These are phyloP conservation scores for Callionymus lyra DNA, from an alignment of 2,113 vertebrate species.

Conservation along the genomic window DNA sequence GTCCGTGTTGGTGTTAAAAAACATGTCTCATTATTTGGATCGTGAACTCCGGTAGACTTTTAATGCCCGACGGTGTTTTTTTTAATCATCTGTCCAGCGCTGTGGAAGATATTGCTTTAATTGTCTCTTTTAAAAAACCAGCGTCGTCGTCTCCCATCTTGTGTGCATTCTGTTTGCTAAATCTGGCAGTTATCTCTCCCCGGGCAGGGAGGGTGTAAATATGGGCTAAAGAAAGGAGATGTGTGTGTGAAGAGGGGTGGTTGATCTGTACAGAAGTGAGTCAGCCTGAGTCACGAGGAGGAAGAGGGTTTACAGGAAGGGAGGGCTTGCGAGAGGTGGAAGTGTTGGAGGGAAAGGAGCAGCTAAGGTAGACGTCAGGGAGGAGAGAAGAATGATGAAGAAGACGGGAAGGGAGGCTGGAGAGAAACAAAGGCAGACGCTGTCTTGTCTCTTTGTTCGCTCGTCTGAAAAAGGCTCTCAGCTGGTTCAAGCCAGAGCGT, in stretches of 20 bases:
- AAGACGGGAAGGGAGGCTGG: slow-evolving; percentile 22
- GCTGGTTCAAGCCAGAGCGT: slow-evolving; percentile 42
- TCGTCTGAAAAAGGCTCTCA: slow-evolving; percentile 44
- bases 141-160: slow-evolving; percentile 12
- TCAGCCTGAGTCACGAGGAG: slow-evolving; percentile 51
- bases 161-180: slow-evolving; percentile 11
- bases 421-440: slow-evolving; percentile 44
- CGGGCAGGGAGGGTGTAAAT: slow-evolving; percentile 26
- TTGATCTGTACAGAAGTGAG: slow-evolving; percentile 41
- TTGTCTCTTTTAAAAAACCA: slow-evolving; percentile 8
- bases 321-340: slow-evolving; percentile 36
- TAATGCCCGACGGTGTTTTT: no score
- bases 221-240: slow-evolving; percentile 9
- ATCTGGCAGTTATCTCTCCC: slow-evolving; percentile 26
- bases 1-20: slow-evolving; percentile 22
- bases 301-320: slow-evolving; percentile 37
- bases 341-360: slow-evolving; percentile 22
- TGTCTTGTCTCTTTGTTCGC: slow-evolving; percentile 57
- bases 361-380: slow-evolving; percentile 8
- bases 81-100: no score
- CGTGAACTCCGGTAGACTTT: no score
- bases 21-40: not conserved
- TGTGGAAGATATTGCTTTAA: no score
- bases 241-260: slow-evolving; percentile 7
- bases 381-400: slow-evolving; percentile 23